These are phyloP conservation scores for Acridotheres tristis DNA, from an alignment of 2,797 vertebrate genomes.

Conservation along the genomic window DNA sequence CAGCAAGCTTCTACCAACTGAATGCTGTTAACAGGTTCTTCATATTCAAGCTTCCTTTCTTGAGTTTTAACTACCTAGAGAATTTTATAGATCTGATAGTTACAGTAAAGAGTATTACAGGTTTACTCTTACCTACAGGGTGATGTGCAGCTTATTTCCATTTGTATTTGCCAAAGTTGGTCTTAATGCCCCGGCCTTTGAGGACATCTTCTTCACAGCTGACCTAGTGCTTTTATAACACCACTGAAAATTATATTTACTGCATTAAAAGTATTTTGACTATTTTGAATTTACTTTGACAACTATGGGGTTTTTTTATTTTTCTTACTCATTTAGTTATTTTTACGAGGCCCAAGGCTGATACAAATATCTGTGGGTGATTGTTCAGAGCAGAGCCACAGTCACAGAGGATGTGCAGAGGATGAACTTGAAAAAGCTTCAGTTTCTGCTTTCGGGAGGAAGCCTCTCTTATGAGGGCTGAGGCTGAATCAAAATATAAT, in stretches of 20 bases:
- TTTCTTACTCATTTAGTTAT: neutral
- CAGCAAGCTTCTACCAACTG: neutral
- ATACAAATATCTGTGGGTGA: rapidly evolving
- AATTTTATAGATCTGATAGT: neutral
- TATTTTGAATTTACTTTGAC: neutral
- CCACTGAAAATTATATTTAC: neutral
- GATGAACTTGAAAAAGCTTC: neutral
- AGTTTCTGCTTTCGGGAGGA: neutral
- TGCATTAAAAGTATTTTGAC: neutral
- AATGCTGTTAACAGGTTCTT: neutral
- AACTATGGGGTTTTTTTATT: neutral
- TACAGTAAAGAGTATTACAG: neutral
- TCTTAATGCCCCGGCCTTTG: neutral
- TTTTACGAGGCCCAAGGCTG: neutral
- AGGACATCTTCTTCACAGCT: too few species aligned
- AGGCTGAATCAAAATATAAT: neutral
- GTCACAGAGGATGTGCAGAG: neutral
- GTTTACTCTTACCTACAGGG: neutral
- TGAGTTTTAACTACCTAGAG: neutral
- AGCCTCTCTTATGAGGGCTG: neutral
- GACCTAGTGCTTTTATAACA: neutral
- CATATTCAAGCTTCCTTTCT: neutral
- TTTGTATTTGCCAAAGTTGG: neutral
- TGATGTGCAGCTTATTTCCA: neutral
- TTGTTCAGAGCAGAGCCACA: neutral